Percentiles rank a stretch among this genome's conserved stretches.
Conservation (phyloP, 2,113 vertebrate species). For the Lophochroa leadbeateri region DNA sequence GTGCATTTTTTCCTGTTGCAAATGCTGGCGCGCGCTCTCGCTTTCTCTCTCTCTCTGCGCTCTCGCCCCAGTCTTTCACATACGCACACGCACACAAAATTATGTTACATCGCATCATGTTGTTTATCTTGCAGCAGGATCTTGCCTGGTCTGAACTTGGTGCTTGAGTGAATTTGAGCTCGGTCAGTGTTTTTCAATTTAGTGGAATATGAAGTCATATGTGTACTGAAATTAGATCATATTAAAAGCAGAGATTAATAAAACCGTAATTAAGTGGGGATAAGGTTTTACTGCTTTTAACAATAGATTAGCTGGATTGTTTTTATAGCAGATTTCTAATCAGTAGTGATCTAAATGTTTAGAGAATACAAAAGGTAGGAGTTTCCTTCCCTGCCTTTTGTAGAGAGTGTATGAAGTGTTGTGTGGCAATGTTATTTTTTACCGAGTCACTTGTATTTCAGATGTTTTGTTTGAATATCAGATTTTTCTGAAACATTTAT, state of each 20-base stretch:
- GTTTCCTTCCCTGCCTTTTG: fast-evolving
- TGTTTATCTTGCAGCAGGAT: conserved; percentile 60
- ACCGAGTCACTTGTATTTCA: neutral
- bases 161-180: conserved; percentile 50
- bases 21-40: neutral
- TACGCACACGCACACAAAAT: neutral
- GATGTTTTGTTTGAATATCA: neutral
- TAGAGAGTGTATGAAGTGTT: neutral
- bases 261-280: neutral
- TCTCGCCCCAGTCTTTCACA: neutral
- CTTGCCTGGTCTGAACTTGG: conserved; percentile 42
- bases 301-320: neutral
- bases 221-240: conserved; percentile 1
- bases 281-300: conserved; percentile 24
- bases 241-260: conserved; percentile 30
- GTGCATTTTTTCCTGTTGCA: neutral
- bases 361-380: neutral
- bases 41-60: neutral
- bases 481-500: neutral
- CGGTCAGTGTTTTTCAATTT: conserved; percentile 40
- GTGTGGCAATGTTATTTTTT: neutral
- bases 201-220: conserved; percentile 28
- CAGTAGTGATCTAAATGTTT: neutral
- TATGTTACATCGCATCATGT: neutral
- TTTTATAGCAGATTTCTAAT: neutral